Evolutionary conservation across 2,113 vertebrate species (phyloP).

Genomic region (Tauraco erythrolophus): DNA sequence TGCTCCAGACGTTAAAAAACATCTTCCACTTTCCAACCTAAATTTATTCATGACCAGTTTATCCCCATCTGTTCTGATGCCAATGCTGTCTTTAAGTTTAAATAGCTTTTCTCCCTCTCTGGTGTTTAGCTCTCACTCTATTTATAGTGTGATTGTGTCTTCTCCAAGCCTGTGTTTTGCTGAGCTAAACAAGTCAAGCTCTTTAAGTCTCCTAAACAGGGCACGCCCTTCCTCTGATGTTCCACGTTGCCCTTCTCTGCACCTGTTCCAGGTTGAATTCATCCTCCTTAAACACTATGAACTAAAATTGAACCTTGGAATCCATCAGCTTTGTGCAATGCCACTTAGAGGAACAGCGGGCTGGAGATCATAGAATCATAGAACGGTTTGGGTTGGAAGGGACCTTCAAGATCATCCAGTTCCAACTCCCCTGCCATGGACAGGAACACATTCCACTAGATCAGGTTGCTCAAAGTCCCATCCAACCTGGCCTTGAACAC

Average conservation of each 20-base stretch:
- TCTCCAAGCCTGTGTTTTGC: slow-evolving; percentile 3
- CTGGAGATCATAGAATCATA: neutral
- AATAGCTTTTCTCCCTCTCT: slow-evolving; percentile 7
- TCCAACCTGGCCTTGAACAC: too few relatives aligned
- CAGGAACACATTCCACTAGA: too few relatives aligned
- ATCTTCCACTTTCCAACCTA: slow-evolving; percentile 37
- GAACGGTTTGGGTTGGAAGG: too few relatives aligned
- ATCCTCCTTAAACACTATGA: neutral
- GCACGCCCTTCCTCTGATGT: neutral
- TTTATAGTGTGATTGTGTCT: neutral
- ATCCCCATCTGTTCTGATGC: neutral
- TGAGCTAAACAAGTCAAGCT: neutral
- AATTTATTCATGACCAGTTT: slow-evolving; percentile 44
- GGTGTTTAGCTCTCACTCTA: neutral
- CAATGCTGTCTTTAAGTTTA: neutral
- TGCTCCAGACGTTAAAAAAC: neutral
- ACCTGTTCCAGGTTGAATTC: slow-evolving; percentile 5
- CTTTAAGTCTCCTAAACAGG: neutral
- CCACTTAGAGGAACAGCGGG: neutral
- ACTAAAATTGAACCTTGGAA: neutral
- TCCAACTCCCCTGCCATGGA: too few relatives aligned
- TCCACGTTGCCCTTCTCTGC: neutral
- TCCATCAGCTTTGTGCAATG: neutral
- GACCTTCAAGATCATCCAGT: too few relatives aligned
- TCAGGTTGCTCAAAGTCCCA: too few relatives aligned